Evolutionary conservation across 2,113 vertebrate species (phyloP).

Genomic region (Platysteira castanea): DNA sequence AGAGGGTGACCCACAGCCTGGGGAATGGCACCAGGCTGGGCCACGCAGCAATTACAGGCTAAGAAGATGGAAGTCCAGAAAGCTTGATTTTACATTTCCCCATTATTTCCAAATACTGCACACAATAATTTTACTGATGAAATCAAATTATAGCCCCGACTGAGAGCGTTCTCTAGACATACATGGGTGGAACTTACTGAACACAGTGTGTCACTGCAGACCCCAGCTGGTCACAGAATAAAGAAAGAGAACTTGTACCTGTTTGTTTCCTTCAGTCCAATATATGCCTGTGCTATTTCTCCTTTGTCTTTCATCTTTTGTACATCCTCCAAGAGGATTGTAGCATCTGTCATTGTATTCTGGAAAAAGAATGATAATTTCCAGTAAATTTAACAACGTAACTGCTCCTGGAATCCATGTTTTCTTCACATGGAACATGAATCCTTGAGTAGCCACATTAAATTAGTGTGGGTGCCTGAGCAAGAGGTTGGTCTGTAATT

Average conservation of each 20-base stretch:
- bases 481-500: background rate
- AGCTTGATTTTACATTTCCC: background rate
- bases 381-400: background rate
- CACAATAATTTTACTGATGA: background rate
- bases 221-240: background rate
- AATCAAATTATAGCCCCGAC: background rate
- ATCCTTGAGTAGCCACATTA: background rate
- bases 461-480: background rate
- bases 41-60: background rate
- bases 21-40: background rate
- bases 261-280: constrained; percentile 97
- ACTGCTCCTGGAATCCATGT: background rate
- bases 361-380: constrained; percentile 44
- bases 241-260: constrained; percentile 72
- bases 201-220: background rate
- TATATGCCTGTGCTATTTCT: constrained; percentile 94
- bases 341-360: constrained; percentile 96
- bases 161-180: background rate
- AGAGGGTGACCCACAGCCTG: background rate
- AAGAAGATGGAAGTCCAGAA: background rate
- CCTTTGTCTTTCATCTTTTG: constrained; percentile 94
- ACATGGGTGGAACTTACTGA: background rate
- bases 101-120: background rate
- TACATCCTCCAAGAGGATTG: constrained; percentile 87
- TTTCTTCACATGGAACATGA: background rate